These are phyloP conservation scores for Dinothrombium tinctorium DNA, from an alignment of 1,140 invertebrate genomes.

Conservation along the genomic window DNA sequence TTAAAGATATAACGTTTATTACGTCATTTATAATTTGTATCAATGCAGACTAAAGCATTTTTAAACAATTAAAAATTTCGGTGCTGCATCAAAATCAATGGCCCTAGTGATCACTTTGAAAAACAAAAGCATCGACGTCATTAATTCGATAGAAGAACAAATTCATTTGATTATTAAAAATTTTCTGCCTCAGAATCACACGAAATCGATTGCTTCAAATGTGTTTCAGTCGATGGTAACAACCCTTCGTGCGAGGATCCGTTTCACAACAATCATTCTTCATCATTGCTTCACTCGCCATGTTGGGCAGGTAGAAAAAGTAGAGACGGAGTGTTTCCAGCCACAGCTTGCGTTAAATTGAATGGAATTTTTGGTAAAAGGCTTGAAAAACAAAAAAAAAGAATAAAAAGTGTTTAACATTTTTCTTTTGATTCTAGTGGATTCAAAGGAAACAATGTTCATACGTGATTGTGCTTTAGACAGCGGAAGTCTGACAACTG, in stretches of 20 bases:
- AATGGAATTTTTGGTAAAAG: conserved; percentile 58
- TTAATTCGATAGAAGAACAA: too few species aligned
- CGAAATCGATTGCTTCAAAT: conserved; percentile 84
- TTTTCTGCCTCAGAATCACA: too few species aligned
- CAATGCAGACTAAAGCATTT: too few species aligned
- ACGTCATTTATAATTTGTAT: too few species aligned
- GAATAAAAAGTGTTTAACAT: too few species aligned
- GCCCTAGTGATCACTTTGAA: too few species aligned
- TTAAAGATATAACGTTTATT: too few species aligned
- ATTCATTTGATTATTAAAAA: too few species aligned
- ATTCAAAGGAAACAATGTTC: conserved; percentile 47
- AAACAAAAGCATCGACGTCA: too few species aligned
- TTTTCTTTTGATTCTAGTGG: conserved; percentile 18
- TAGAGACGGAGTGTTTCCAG: conserved; percentile 75
- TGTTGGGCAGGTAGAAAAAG: conserved; percentile 79
- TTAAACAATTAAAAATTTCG: too few species aligned
- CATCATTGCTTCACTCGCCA: conserved; percentile 55
- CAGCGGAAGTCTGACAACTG: conserved; percentile 67
- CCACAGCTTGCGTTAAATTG: conserved; percentile 86
- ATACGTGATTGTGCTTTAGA: conserved; percentile 71
- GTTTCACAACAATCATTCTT: conserved; percentile 77
- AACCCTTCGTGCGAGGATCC: conserved; percentile 80
- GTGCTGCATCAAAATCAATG: too few species aligned
- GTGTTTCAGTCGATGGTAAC: conserved; percentile 64
- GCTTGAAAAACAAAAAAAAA: too few species aligned